These are phyloP conservation scores for Trachymyrmex cornetzi DNA, from an alignment of 1,140 invertebrate species.

Conservation along the genomic window DNA sequence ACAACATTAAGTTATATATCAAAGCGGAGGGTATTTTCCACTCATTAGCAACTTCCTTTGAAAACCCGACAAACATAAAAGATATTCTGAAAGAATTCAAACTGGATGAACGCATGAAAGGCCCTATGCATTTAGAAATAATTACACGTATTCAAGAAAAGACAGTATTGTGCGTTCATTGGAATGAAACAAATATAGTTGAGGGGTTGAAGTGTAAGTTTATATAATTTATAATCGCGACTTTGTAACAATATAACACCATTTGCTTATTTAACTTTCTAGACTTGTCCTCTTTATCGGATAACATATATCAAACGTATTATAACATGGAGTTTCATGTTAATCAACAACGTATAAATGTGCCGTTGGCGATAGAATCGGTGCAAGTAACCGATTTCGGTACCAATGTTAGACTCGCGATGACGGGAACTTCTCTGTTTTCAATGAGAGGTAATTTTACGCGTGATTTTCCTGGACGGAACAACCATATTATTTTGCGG, in stretches of 20 bases:
- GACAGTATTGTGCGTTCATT: conserved; percentile 88
- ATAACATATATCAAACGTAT: conserved; percentile 82
- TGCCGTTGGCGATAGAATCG: conserved; percentile 86
- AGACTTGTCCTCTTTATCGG: conserved; percentile 83
- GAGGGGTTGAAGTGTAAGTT: conserved; percentile 84
- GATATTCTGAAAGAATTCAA: conserved; percentile 86
- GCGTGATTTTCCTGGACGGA: conserved; percentile 84
- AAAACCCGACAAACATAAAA: conserved; percentile 85
- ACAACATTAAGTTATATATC: conserved; percentile 86
- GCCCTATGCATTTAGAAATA: conserved; percentile 87
- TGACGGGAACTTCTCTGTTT: conserved; percentile 86
- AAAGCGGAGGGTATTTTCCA: conserved; percentile 87
- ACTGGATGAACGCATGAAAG: conserved; percentile 83
- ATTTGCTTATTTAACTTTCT: conserved; percentile 66
- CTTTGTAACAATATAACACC: not conserved
- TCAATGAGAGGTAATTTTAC: conserved; percentile 88
- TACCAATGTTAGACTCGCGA: conserved; percentile 86
- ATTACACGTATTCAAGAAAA: conserved; percentile 88
- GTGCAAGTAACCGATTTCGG: conserved; percentile 87
- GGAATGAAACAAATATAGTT: conserved; percentile 87
- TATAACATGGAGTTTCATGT: conserved; percentile 86
- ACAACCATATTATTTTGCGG: conserved; percentile 88
- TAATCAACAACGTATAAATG: conserved; percentile 86
- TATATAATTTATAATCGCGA: conserved; percentile 14
- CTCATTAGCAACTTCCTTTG: conserved; percentile 81